Evolutionary conservation across 2,888 invertebrate species (phyloP).

Genomic region (Stictocephala bisonia): DNA sequence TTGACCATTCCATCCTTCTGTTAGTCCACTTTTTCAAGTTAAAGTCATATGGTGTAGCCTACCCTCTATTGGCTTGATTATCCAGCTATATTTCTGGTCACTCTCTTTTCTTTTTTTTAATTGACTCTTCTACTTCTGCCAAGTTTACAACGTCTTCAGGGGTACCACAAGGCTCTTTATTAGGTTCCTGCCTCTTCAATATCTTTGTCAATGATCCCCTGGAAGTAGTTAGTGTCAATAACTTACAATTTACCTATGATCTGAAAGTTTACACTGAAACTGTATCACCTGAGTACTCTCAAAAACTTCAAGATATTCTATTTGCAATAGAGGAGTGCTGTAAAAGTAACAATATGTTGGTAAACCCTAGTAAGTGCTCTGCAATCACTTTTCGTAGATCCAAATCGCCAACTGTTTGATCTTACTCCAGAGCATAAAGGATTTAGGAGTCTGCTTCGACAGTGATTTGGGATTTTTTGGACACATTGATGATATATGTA

Average conservation of each 20-base stretch:
- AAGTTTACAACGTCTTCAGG: not conserved
- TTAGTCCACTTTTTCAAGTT: no score
- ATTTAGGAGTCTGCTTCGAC: not conserved
- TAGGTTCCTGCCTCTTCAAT: constrained; percentile 22
- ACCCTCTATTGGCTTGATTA: constrained; percentile 1
- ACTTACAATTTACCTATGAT: not conserved
- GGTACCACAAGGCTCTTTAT: not conserved
- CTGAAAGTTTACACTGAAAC: not conserved
- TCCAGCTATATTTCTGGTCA: not conserved
- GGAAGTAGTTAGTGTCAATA: not conserved
- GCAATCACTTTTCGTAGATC: not conserved
- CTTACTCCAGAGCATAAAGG: not conserved
- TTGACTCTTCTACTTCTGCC: not conserved
- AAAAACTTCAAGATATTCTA: not conserved
- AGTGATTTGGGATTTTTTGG: not conserved
- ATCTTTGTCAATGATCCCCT: constrained; percentile 6
- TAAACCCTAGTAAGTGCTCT: constrained; percentile 7
- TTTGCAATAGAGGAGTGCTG: not conserved
- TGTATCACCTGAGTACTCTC: not conserved
- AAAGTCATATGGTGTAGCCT: not conserved
- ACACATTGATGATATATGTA: not conserved
- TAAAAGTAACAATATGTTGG: not conserved
- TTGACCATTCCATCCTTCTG: not conserved
- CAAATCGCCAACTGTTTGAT: constrained; percentile 8
- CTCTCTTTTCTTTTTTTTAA: not conserved